Evolutionary conservation across 2,797 vertebrate species (phyloP).

Genomic region (Myotis findleyi): DNA sequence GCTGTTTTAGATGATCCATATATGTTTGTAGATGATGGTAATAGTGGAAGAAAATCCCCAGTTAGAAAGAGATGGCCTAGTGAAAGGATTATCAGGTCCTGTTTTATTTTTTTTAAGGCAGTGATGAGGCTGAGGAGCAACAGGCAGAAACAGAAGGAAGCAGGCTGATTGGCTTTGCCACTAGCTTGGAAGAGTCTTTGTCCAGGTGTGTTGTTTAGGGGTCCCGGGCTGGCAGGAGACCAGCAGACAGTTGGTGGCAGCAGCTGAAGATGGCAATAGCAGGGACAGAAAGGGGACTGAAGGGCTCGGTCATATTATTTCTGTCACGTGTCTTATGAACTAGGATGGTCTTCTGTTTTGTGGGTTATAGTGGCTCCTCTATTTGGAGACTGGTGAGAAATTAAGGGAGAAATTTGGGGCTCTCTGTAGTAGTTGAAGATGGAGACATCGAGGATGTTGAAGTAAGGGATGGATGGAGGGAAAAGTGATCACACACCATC

Average conservation of each 20-base stretch:
- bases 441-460: not conserved
- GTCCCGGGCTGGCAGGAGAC: not conserved
- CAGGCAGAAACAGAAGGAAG: not conserved
- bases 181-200: not conserved
- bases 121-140: not conserved
- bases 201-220: not conserved
- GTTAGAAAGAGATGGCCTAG: not conserved
- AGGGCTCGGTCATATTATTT: not conserved
- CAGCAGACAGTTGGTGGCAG: not conserved
- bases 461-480: not conserved
- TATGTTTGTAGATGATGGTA: not conserved
- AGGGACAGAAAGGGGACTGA: not conserved
- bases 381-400: not conserved
- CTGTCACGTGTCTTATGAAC: not conserved
- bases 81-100: not conserved
- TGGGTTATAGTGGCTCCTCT: not conserved
- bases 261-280: not conserved
- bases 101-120: fast-evolving
- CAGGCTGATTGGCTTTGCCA: not conserved
- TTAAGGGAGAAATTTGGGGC: not conserved
- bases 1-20: not conserved
- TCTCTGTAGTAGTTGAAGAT: not conserved
- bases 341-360: not conserved
- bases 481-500: not conserved
- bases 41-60: not conserved